These are phyloP conservation scores for Ophiothrix spiculata DNA, from an alignment of 35 echinoderm and acorn worm species.

Conservation along the genomic window DNA sequence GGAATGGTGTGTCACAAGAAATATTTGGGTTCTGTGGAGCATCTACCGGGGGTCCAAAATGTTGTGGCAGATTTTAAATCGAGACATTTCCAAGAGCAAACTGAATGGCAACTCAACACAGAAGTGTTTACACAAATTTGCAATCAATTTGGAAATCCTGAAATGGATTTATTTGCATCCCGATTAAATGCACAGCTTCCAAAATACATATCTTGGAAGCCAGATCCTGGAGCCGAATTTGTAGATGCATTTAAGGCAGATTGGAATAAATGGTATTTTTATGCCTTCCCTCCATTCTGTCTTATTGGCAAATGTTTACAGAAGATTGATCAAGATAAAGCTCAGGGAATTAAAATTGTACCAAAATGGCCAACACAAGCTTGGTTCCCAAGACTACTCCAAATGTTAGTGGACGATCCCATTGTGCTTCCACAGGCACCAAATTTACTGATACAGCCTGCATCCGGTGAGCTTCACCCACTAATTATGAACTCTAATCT, in stretches of 20 bases:
- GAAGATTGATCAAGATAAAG: constrained; percentile 33
- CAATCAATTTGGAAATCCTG: neutral
- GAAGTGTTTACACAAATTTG: constrained; percentile 16
- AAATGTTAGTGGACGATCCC: constrained; percentile 10
- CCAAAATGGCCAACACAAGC: constrained; percentile 48
- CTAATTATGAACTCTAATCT: neutral
- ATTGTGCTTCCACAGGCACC: neutral
- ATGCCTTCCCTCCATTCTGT: constrained; percentile 55
- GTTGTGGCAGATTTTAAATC: constrained; percentile 34
- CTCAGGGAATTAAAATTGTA: constrained; percentile 13
- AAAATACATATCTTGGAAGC: constrained; percentile 28
- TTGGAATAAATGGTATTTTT: constrained; percentile 16
- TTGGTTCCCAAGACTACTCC: constrained; percentile 29
- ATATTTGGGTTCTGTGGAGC: constrained; percentile 29
- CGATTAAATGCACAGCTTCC: constrained; percentile 24
- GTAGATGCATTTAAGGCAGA: constrained; percentile 31
- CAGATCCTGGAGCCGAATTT: constrained; percentile 20
- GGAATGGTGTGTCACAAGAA: constrained; percentile 37
- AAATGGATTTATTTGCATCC: constrained; percentile 55
- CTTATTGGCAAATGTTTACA: constrained; percentile 12
- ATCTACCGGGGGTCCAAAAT: constrained; percentile 49
- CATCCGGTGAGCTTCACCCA: neutral
- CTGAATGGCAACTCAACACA: constrained; percentile 43
- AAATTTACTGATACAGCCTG: constrained; percentile 8
- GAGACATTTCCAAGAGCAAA: constrained; percentile 19